Percentiles rank a stretch among this genome's conserved stretches.
Evolutionary conservation across 2,113 vertebrate species (phyloP).

Genomic region (Hyperopisus bebe): DNA sequence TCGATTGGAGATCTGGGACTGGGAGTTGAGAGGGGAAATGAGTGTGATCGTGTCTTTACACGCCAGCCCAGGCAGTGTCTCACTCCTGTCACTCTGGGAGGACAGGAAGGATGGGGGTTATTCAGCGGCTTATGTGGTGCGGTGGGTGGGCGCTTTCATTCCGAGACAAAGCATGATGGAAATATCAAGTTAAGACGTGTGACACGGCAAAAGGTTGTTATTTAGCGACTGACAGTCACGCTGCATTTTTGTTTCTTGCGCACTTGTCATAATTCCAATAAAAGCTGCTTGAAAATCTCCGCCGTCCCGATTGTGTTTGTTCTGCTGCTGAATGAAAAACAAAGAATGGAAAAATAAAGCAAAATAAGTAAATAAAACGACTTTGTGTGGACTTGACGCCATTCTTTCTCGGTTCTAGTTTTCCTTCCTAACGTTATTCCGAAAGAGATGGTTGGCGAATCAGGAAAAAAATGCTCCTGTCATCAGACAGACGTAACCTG

Average conservation of each 20-base stretch:
- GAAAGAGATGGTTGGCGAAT: neutral
- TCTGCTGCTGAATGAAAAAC: neutral
- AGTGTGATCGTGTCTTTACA: neutral
- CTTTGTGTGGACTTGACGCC: neutral
- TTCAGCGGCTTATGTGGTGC: neutral
- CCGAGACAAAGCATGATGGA: neutral
- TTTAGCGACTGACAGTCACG: neutral
- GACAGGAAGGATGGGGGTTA: neutral
- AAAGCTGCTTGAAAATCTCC: neutral
- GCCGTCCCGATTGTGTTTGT: neutral
- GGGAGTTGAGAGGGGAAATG: neutral
- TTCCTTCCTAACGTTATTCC: neutral
- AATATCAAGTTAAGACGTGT: slow-evolving; percentile 7
- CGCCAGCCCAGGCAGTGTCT: neutral
- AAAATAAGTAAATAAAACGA: neutral
- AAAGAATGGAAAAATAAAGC: neutral
- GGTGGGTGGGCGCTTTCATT: neutral
- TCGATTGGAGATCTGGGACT: neutral
- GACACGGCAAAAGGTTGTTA: slow-evolving; percentile 11
- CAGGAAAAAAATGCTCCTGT: neutral
- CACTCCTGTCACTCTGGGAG: neutral
- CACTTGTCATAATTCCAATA: neutral
- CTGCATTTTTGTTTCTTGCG: neutral
- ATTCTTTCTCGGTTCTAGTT: neutral
- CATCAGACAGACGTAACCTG: neutral